phyloP scores from a whole-genome alignment of 2,797 vertebrate species.

The Luscinia megarhynchos region DNA sequence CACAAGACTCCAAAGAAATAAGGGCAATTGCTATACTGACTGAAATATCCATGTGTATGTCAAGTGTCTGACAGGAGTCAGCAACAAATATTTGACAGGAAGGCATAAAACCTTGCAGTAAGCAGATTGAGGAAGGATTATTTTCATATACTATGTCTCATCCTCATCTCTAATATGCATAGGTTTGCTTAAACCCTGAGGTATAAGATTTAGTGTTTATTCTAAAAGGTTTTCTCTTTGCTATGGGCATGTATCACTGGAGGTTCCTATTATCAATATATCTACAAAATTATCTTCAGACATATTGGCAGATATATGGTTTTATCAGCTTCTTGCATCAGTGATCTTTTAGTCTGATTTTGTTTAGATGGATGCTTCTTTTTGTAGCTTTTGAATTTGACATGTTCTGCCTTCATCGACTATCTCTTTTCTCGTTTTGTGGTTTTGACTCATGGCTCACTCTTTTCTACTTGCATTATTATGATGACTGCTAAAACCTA shows the following conservation, averaged over 20 bases:
- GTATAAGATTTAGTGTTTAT: background rate
- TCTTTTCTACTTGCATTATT: background rate
- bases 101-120: background rate
- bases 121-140: background rate
- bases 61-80: background rate
- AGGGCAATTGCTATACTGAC: background rate
- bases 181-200: background rate
- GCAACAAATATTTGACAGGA: background rate
- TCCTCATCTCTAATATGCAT: background rate
- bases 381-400: background rate
- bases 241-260: background rate
- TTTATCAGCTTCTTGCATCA: background rate
- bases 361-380: background rate
- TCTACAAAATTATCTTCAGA: background rate
- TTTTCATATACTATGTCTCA: background rate
- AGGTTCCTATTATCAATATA: rapidly evolving
- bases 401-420: background rate
- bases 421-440: background rate
- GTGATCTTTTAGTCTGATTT: background rate
- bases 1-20: background rate
- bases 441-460: background rate
- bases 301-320: background rate
- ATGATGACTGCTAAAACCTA: background rate
- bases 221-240: background rate
- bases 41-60: background rate